Conservation (phyloP, 1,140 invertebrate species). For the Wasmannia auropunctata region DNA sequence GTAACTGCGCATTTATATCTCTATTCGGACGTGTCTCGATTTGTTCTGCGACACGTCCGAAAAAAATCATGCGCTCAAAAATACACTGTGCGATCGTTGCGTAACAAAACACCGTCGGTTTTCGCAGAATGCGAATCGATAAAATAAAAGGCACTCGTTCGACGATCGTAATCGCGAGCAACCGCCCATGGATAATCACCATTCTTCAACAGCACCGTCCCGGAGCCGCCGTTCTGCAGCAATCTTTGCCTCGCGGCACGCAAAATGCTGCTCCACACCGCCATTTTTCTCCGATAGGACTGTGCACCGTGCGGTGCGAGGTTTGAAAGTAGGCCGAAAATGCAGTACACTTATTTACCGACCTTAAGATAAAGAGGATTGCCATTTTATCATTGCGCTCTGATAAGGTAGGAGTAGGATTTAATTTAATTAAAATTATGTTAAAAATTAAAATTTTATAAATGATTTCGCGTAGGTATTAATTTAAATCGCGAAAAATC, state of each 20-base stretch:
- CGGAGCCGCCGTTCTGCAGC: conserved; percentile 29
- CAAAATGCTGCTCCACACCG: conserved; percentile 70
- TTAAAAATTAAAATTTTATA: background rate
- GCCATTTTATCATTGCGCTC: background rate
- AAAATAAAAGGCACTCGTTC: background rate
- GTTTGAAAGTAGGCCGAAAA: too few relatives aligned
- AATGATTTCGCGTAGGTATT: background rate
- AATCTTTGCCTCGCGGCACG: conserved; percentile 68
- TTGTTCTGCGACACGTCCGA: background rate
- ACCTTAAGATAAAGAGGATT: background rate
- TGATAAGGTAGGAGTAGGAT: background rate
- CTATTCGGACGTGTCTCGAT: background rate
- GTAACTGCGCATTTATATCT: background rate
- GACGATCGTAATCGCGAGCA: background rate
- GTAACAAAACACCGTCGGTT: conserved; percentile 67
- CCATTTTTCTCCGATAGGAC: conserved; percentile 71
- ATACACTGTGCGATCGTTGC: conserved; percentile 47
- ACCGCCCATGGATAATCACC: conserved; percentile 38
- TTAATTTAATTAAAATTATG: too few relatives aligned
- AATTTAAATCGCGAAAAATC: background rate
- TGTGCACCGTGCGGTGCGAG: background rate
- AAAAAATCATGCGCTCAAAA: background rate
- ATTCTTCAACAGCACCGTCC: conserved; percentile 39
- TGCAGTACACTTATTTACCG: background rate
- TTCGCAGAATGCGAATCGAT: background rate